Evolutionary conservation across 2,888 invertebrate genomes (phyloP).

Genomic region (Ichneumon xanthorius): DNA sequence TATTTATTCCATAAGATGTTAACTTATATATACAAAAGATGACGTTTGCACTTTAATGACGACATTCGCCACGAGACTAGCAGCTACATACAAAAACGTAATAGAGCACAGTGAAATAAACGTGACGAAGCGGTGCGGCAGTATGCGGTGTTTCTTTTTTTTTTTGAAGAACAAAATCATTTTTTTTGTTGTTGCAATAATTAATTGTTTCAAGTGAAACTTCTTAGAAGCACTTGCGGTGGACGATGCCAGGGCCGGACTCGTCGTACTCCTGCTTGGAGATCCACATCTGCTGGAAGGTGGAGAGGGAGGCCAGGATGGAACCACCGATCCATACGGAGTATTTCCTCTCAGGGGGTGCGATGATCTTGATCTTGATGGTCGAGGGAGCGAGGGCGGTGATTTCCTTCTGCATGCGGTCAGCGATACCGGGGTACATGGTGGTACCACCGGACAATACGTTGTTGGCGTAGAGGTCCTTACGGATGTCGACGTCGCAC

Average conservation of each 20-base stretch:
- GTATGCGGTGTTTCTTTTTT: conserved; percentile 70
- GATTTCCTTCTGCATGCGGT: conserved; percentile 99
- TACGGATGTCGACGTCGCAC: conserved; percentile 97
- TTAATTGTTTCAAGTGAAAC: conserved; percentile 71
- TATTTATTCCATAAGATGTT: conserved; percentile 83
- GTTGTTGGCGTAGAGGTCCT: conserved; percentile 96
- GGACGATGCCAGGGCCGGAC: conserved; percentile 97
- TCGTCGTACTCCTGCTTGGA: conserved; percentile 99
- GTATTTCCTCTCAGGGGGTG: conserved; percentile 98
- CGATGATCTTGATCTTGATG: conserved; percentile 98
- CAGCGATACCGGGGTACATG: conserved; percentile 98
- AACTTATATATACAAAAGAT: conserved; percentile 84
- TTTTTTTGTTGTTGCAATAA: conserved; percentile 62
- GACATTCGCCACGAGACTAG: conserved; percentile 75
- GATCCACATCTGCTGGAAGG: conserved; percentile 98
- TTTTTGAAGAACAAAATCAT: conserved; percentile 55
- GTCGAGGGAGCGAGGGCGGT: conserved; percentile 96
- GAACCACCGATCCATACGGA: conserved; percentile 99
- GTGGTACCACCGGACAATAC: conserved; percentile 97
- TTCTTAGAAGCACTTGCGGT: conserved; percentile 97
- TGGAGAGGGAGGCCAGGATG: conserved; percentile 96
- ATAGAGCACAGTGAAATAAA: conserved; percentile 71
- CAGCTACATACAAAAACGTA: conserved; percentile 76
- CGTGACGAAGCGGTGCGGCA: conserved; percentile 79
- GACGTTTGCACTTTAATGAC: conserved; percentile 80